Conservation (phyloP, 1,140 invertebrate genomes). For the Brachionus sp. region DNA sequence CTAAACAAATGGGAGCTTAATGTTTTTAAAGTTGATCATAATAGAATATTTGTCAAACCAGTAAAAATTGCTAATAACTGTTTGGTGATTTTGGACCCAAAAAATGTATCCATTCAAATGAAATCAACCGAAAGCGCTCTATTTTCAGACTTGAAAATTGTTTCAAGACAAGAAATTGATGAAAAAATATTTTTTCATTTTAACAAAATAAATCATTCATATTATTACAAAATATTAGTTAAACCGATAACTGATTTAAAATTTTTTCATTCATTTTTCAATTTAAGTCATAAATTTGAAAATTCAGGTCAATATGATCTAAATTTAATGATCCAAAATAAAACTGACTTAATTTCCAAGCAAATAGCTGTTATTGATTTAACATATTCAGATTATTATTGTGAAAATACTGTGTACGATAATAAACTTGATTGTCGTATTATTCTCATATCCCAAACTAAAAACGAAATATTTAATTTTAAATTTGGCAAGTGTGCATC, state of each 20-base stretch:
- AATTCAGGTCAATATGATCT: not conserved
- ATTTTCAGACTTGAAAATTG: not conserved
- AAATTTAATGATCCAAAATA: not conserved
- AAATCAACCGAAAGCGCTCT: not conserved
- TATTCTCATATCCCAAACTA: not conserved
- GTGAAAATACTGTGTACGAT: not conserved
- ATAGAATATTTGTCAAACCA: not conserved
- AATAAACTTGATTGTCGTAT: not conserved
- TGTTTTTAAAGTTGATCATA: not conserved
- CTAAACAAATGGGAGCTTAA: not conserved
- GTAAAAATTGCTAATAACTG: not conserved
- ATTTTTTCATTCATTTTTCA: not conserved
- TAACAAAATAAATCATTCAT: not conserved
- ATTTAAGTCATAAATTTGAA: not conserved
- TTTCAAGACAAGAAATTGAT: not conserved
- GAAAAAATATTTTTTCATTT: not conserved
- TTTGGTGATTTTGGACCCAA: not conserved
- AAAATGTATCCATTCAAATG: not conserved
- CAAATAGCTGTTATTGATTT: not conserved
- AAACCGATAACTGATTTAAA: not conserved
- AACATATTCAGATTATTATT: not conserved
- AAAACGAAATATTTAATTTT: not conserved
- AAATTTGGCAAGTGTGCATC: constrained; percentile 7
- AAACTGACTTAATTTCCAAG: not conserved
- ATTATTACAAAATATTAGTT: not conserved